These are phyloP conservation scores for Argyresthia goedartella DNA, from an alignment of 2,888 invertebrate genomes.

Conservation along the genomic window DNA sequence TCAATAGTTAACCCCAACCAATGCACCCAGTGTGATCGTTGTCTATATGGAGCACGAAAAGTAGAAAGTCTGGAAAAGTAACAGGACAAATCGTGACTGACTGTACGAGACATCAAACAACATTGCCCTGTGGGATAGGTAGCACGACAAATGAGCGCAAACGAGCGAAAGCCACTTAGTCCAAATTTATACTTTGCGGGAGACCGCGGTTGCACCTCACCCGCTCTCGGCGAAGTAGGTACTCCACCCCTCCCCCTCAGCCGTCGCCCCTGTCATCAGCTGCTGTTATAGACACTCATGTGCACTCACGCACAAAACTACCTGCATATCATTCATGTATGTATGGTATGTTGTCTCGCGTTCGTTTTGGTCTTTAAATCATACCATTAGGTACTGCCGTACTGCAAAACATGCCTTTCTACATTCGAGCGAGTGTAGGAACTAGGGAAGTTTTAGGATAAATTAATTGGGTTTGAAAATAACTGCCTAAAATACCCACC, in stretches of 20 bases:
- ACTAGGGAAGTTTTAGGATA: too few relatives aligned
- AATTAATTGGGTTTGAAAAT: too few relatives aligned
- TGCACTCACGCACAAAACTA: background rate
- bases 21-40: too few relatives aligned
- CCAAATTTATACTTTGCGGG: slow-evolving; percentile 69
- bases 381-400: too few relatives aligned
- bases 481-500: too few relatives aligned
- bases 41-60: too few relatives aligned
- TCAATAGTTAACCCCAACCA: too few relatives aligned
- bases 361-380: too few relatives aligned
- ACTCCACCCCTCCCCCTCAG: slow-evolving; percentile 17
- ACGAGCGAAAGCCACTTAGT: slow-evolving; percentile 65
- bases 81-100: slow-evolving; percentile 34
- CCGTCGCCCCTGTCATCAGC: slow-evolving; percentile 39
- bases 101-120: slow-evolving; percentile 43
- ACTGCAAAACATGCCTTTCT: too few relatives aligned
- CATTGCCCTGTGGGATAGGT: slow-evolving; percentile 46
- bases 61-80: too few relatives aligned
- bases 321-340: background rate
- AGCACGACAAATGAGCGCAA: slow-evolving; percentile 58
- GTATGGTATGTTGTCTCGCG: background rate
- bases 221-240: slow-evolving; percentile 19
- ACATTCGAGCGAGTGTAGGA: too few relatives aligned
- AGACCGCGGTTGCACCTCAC: slow-evolving; percentile 47
- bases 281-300: slow-evolving; percentile 24